These are phyloP conservation scores for cattle (Bos taurus) DNA, from an alignment of 2,113 vertebrate genomes.

Conservation along the genomic window ARS-UCD2.0 NC_037343.1:55746501-55747000, in stretches of 20 bases:
- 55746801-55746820: slow-evolving; percentile 61
- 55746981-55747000: slow-evolving; percentile 73
- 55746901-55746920: slow-evolving; percentile 52
- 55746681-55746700: slow-evolving; percentile 79
- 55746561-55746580: slow-evolving; percentile 82
- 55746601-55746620: slow-evolving; percentile 85
- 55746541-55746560: slow-evolving; percentile 80
- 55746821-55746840: slow-evolving; percentile 57
- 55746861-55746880: slow-evolving; percentile 55
- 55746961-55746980: slow-evolving; percentile 69
- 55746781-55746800: slow-evolving; percentile 65
- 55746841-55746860: slow-evolving; percentile 77
- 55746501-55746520: slow-evolving; percentile 60
- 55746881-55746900: slow-evolving; percentile 50
- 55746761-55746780: slow-evolving; percentile 76
- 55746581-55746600: slow-evolving; percentile 89
- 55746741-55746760: slow-evolving; percentile 75
- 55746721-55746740: slow-evolving; percentile 87
- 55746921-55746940: slow-evolving; percentile 66
- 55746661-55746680: slow-evolving; percentile 85
- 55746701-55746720: slow-evolving; percentile 71
- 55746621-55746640: slow-evolving; percentile 84
- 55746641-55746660: slow-evolving; percentile 79
- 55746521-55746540: slow-evolving; percentile 81
- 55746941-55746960: slow-evolving; percentile 68